Conservation (phyloP, 2,888 invertebrate species). For the Philaethria dido region DNA sequence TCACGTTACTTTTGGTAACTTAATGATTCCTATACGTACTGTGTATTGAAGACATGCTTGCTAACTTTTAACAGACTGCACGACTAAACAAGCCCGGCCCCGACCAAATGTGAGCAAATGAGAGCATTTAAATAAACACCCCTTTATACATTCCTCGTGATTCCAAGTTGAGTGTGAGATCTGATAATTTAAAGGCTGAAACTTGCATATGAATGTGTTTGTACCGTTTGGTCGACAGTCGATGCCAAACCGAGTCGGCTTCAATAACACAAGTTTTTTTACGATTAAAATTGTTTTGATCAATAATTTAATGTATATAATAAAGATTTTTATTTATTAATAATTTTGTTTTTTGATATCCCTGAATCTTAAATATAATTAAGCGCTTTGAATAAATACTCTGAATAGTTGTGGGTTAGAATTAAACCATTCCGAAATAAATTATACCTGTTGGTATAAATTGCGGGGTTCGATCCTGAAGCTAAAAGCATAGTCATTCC, state of each 20-base stretch:
- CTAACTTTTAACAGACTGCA: conserved; percentile 81
- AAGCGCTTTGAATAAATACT: too few species aligned
- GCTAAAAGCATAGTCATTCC: too few species aligned
- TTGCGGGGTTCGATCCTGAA: too few species aligned
- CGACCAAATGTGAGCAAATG: conserved; percentile 63
- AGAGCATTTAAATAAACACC: conserved; percentile 58
- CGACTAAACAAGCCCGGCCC: conserved; percentile 70
- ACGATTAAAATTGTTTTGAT: conserved; percentile 69
- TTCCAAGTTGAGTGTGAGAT: conserved; percentile 69
- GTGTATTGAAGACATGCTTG: conserved; percentile 74
- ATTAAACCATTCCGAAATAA: too few species aligned
- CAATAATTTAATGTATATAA: conserved; percentile 81
- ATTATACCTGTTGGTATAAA: too few species aligned
- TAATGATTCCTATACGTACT: conserved; percentile 72
- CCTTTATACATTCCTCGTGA: conserved; percentile 68
- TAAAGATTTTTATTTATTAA: conserved; percentile 80
- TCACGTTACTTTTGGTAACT: conserved; percentile 75
- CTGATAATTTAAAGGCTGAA: conserved; percentile 76
- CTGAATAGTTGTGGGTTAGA: background rate
- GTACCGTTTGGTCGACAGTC: conserved; percentile 49
- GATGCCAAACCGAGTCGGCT: conserved; percentile 69
- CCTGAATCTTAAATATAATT: background rate
- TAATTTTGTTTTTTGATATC: conserved; percentile 8
- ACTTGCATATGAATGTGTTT: conserved; percentile 48
- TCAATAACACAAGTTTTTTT: conserved; percentile 77